phyloP scores from a whole-genome alignment of 2,797 vertebrate genomes.

The Eptatretus atami region DNA sequence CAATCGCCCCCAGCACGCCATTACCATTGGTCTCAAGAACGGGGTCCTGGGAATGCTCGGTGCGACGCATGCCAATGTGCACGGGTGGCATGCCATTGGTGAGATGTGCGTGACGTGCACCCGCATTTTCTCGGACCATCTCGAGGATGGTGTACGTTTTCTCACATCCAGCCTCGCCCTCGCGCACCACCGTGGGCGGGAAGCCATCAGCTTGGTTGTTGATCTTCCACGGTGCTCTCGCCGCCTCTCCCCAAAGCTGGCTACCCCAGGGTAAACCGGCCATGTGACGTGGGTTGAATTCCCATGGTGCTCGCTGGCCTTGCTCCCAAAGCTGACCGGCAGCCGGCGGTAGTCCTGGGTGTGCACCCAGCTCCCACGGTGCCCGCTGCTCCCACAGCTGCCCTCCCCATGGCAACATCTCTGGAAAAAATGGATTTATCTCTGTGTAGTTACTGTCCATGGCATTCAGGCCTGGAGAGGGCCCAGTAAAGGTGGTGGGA shows the following conservation, averaged over 20 bases:
- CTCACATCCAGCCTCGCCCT: conserved; percentile 1
- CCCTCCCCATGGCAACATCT: conserved; percentile 1
- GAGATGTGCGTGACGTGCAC: not conserved
- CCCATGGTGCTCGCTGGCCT: conserved; percentile 1
- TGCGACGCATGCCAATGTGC: too few relatives aligned
- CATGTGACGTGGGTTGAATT: conserved; percentile 1
- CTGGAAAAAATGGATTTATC: conserved; percentile 2
- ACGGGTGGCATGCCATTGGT: not conserved
- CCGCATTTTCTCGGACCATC: conserved; percentile 5
- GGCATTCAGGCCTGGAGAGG: conserved; percentile 4
- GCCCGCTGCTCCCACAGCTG: conserved; percentile 3
- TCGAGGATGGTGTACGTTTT: conserved; percentile 5
- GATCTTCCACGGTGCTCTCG: conserved; percentile 1
- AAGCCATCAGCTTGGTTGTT: not conserved
- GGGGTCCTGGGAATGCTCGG: not conserved
- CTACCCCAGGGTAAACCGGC: conserved; percentile 1
- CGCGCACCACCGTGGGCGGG: conserved; percentile 3
- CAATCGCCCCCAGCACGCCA: not conserved
- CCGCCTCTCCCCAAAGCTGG: conserved; percentile 1
- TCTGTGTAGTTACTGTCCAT: conserved; percentile 5
- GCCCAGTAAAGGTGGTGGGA: not conserved
- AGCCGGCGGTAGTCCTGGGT: conserved; percentile 1
- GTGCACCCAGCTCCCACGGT: conserved; percentile 5
- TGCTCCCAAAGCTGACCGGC: not conserved
- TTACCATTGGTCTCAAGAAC: not conserved